Conservation (phyloP, 2,797 vertebrate genomes). For the Kryptolebias ocellatus region DNA sequence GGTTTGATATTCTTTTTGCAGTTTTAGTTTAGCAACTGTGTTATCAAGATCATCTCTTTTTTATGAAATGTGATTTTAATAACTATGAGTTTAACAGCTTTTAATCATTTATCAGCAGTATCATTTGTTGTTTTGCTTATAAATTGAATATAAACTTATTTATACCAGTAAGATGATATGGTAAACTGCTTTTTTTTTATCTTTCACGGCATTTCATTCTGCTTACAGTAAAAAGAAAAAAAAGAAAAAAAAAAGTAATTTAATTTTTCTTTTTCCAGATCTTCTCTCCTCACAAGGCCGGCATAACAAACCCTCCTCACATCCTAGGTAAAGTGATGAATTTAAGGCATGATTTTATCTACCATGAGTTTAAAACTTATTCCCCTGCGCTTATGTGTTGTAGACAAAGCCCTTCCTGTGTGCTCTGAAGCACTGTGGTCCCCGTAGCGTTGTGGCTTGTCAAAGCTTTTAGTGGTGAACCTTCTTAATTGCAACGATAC, state of each 20-base stretch:
- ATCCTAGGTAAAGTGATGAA: conserved; percentile 51
- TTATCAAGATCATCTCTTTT: background rate
- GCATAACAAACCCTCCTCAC: background rate
- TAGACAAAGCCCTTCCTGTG: background rate
- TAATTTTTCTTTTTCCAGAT: background rate
- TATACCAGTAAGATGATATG: no score
- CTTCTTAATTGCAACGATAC: conserved; percentile 73
- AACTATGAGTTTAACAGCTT: background rate
- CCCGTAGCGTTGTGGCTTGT: conserved; percentile 53
- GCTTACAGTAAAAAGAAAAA: background rate
- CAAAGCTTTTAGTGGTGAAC: conserved; percentile 72
- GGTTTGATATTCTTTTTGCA: background rate
- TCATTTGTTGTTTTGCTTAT: background rate
- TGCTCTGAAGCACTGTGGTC: conserved; percentile 31
- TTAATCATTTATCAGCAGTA: background rate
- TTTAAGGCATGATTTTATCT: background rate
- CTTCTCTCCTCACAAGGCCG: conserved; percentile 8
- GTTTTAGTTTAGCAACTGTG: background rate
- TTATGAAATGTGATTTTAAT: background rate
- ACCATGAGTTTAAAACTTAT: background rate
- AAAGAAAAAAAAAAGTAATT: background rate
- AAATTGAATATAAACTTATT: background rate
- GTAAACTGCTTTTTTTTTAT: background rate
- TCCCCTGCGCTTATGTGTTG: background rate
- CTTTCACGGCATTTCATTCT: background rate